Evolutionary conservation across 2,797 vertebrate genomes (phyloP).

Genomic region (Eulemur albifrons): DNA sequence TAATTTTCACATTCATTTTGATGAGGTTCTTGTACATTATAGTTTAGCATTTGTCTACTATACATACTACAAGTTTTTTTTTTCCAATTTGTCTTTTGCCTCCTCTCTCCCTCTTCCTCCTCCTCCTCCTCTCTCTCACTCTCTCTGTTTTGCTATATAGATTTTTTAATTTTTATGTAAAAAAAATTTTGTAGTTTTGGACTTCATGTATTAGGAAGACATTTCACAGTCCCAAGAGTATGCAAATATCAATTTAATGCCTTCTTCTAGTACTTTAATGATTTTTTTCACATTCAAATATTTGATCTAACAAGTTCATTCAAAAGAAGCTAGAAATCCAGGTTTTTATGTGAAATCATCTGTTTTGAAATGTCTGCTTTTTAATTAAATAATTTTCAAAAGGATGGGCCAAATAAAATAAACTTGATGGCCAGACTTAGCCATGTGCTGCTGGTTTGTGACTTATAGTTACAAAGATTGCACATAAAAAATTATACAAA

Average conservation of each 20-base stretch:
- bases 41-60: neutral
- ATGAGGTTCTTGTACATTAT: neutral
- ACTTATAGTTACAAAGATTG: neutral
- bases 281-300: neutral
- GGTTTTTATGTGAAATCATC: neutral
- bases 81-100: neutral
- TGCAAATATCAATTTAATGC: neutral
- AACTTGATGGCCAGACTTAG: neutral
- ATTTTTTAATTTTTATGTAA: conserved; percentile 1
- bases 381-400: neutral
- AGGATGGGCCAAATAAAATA: neutral
- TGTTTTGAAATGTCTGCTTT: neutral
- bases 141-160: neutral
- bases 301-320: conserved; percentile 29
- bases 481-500: neutral
- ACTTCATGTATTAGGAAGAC: neutral
- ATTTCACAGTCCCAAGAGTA: neutral
- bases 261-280: neutral
- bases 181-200: neutral
- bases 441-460: neutral
- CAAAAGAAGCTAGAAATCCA: neutral
- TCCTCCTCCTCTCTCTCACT: neutral
- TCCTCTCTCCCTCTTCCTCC: neutral
- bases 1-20: neutral
- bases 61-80: neutral